Percentiles rank a stretch among this genome's conserved stretches.
phyloP scores from a whole-genome alignment of 2,113 vertebrate genomes.

The Nycticorax nycticorax region DNA sequence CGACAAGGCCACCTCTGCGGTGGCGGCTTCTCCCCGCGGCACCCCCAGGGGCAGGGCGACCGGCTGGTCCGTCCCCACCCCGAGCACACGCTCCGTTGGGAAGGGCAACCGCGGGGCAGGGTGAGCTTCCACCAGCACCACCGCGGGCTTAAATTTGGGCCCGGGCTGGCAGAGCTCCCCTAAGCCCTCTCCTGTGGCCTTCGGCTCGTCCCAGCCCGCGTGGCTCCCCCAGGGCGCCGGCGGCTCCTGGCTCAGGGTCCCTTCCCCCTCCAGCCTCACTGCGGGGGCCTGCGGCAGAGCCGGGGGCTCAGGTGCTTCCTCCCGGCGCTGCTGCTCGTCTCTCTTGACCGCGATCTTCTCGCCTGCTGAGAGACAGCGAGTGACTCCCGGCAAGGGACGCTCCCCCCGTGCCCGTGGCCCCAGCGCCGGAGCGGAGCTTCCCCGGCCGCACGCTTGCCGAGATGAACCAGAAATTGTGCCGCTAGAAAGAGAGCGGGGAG shows the following conservation, averaged over 20 bases:
- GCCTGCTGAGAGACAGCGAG: not conserved
- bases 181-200: not conserved
- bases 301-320: not conserved
- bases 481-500: not conserved
- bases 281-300: not conserved
- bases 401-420: accelerated
- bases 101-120: not conserved
- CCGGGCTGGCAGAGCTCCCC: not conserved
- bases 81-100: not conserved
- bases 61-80: not conserved
- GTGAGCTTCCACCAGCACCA: slow-evolving; percentile 36
- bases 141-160: slow-evolving; percentile 4
- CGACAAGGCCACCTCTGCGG: accelerated
- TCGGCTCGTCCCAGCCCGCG: no score
- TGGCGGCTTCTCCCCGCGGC: not conserved
- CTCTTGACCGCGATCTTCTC: slow-evolving; percentile 45
- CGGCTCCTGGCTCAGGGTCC: not conserved
- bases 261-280: not conserved
- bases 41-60: not conserved
- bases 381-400: not conserved
- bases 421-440: not conserved
- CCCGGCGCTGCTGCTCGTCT: slow-evolving; percentile 25
- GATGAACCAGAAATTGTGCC: accelerated
- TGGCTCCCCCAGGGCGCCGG: no score
- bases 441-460: accelerated